A percentile compares a stretch with the other conserved stretches of the same genome.
These are phyloP conservation scores for Rotaria sp. DNA, from an alignment of 2,888 invertebrate species.

Conservation along the genomic window DNA sequence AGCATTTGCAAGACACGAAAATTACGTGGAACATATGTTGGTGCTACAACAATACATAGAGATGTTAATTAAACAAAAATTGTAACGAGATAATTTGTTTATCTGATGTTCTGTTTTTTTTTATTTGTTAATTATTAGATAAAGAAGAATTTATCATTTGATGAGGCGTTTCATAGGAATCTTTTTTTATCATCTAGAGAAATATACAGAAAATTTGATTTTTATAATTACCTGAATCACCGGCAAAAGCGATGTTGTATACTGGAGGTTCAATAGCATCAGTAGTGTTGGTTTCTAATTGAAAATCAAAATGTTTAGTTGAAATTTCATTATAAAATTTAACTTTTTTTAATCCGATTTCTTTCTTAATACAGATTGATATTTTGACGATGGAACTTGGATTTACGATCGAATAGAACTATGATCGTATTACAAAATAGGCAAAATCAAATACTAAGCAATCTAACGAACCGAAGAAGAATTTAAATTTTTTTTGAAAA, in stretches of 20 bases:
- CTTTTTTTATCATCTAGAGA: background rate
- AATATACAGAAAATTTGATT: background rate
- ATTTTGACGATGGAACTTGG: too few relatives aligned
- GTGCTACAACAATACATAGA: conserved; percentile 20
- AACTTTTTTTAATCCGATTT: too few relatives aligned
- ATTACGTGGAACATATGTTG: conserved; percentile 34
- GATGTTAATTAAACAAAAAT: background rate
- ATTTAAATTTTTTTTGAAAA: too few relatives aligned
- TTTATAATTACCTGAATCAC: conserved; percentile 33
- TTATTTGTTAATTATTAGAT: too few relatives aligned
- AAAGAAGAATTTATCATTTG: too few relatives aligned
- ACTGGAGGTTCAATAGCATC: conserved; percentile 30
- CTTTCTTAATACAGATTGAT: too few relatives aligned
- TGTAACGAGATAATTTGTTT: background rate
- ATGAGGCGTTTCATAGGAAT: too few relatives aligned
- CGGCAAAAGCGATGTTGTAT: conserved; percentile 31
- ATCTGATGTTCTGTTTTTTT: background rate
- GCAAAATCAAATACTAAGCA: too few relatives aligned
- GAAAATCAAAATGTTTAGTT: background rate
- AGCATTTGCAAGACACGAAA: conserved; percentile 31
- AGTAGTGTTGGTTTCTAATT: background rate
- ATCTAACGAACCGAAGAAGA: too few relatives aligned
- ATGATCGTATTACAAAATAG: too few relatives aligned
- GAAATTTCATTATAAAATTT: too few relatives aligned
- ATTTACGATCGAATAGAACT: too few relatives aligned